Evolutionary conservation across 2,113 vertebrate species (phyloP), one percentile per base, ranked within the genome.

Genomic region (Channa maculata): DNA sequence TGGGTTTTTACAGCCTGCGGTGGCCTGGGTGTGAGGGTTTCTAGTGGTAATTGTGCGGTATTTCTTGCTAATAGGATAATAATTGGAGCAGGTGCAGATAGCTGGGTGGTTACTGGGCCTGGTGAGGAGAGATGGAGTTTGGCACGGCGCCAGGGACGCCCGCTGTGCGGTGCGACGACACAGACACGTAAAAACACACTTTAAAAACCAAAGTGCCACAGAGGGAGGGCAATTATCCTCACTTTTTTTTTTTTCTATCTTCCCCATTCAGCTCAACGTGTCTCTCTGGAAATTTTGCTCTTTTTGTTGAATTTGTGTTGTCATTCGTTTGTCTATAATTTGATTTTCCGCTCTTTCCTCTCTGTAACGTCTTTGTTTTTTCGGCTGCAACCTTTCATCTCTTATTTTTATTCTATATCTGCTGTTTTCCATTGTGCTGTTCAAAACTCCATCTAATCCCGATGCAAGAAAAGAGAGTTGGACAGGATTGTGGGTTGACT

Each of bases 41-140:
- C 85, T 82, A 55, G 63, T 73, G 2, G 83, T 95, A 94, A 95
- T 95, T 95, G 89, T 87, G 90, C 85, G 86, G 92, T 91, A 91
- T 94, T 93, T 92, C 88, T 94, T 93, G 90, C 92, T 94, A 94
- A 95, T 94, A 94, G 91, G 92, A 93, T 94, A 94, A 94, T 94
- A 95, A 94, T 94, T 95, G 91, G 89, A 91, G 91, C 93, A 95
- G 94, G 94, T 94, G 92, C 92, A 91, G 92, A 93, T 92, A 90
- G 87, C 90, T 83, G 85, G 87, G 90, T 91, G 90, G 88, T 92
- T 90, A 89, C 91, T 86, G 88, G 89, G 91, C 74, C 88, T 86
- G 86, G 82, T 88, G 90, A 84, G 88, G 80, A 76, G 87, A 92
- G 89, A 93, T 86, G 88, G 84, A 65, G 83, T 80, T 75, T 93